phyloP scores from a whole-genome alignment of 1,140 invertebrate genomes.

The Colletes latitarsis region DNA sequence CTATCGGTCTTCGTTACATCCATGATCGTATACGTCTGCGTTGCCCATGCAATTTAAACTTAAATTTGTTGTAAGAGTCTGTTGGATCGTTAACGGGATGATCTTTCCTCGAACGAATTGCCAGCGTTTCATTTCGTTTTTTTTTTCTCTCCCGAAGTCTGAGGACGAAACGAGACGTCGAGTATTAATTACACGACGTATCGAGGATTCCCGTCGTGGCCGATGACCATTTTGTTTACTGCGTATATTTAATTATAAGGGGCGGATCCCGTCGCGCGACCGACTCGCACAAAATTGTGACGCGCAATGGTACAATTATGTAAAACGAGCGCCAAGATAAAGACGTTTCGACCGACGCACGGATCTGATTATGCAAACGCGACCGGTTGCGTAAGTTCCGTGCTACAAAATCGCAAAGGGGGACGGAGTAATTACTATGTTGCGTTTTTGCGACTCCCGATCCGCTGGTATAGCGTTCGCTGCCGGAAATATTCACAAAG shows the following conservation, averaged over 20 bases:
- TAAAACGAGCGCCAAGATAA: constrained; percentile 32
- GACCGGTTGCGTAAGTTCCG: constrained; percentile 27
- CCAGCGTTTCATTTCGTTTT: background rate
- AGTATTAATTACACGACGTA: constrained; percentile 6
- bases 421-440: constrained; percentile 36
- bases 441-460: background rate
- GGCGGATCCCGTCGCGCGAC: background rate
- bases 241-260: constrained; percentile 31
- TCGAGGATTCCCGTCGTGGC: background rate
- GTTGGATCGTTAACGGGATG: too few relatives aligned
- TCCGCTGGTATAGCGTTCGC: background rate
- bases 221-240: constrained; percentile 10
- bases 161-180: background rate
- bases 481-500: constrained; percentile 17
- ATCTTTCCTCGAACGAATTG: too few relatives aligned
- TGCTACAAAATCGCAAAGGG: constrained; percentile 9
- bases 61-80: too few relatives aligned
- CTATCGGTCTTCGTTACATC: too few relatives aligned
- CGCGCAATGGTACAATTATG: constrained; percentile 33
- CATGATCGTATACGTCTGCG: too few relatives aligned
- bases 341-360: constrained; percentile 30
- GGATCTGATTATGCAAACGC: constrained; percentile 44
- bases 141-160: background rate
- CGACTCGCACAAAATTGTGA: constrained; percentile 20
- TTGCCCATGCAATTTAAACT: too few relatives aligned